Evolutionary conservation across 2,888 invertebrate genomes (phyloP).

Genomic region (Ernsta delagoae): DNA sequence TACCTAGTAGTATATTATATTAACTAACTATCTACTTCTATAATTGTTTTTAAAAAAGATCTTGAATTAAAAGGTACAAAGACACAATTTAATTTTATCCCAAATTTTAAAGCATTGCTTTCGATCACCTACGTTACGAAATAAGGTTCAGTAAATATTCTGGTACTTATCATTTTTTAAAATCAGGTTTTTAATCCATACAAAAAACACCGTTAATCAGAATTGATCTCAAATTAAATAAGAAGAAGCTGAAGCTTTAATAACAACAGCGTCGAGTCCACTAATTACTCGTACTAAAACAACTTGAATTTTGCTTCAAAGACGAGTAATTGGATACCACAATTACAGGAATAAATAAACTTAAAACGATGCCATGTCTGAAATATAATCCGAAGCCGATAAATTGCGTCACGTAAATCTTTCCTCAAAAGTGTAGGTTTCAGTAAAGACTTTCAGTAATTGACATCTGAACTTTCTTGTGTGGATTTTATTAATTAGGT

Average conservation of each 20-base stretch:
- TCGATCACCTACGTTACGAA: no score
- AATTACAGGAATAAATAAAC: constrained; percentile 60
- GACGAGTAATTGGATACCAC: constrained; percentile 55
- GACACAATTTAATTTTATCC: no score
- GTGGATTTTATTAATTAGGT: no score
- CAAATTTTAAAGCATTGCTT: no score
- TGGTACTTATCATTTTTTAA: no score
- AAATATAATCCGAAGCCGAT: constrained; percentile 62
- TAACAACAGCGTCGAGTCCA: constrained; percentile 43
- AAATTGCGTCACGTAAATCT: constrained; percentile 46
- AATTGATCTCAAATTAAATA: constrained; percentile 2
- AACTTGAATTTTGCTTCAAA: constrained; percentile 37
- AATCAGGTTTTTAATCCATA: not conserved
- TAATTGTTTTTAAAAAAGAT: no score
- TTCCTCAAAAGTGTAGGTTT: not conserved
- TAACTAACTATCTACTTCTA: no score
- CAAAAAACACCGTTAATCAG: not conserved
- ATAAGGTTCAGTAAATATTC: no score
- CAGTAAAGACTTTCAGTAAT: no score
- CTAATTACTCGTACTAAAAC: constrained; percentile 52
- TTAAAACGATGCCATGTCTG: constrained; percentile 52
- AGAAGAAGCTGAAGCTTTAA: not conserved
- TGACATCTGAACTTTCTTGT: no score
- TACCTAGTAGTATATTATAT: no score
- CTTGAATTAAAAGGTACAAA: no score